phyloP scores from a whole-genome alignment of 2,888 invertebrate genomes.

The Tinea pellionella region DNA sequence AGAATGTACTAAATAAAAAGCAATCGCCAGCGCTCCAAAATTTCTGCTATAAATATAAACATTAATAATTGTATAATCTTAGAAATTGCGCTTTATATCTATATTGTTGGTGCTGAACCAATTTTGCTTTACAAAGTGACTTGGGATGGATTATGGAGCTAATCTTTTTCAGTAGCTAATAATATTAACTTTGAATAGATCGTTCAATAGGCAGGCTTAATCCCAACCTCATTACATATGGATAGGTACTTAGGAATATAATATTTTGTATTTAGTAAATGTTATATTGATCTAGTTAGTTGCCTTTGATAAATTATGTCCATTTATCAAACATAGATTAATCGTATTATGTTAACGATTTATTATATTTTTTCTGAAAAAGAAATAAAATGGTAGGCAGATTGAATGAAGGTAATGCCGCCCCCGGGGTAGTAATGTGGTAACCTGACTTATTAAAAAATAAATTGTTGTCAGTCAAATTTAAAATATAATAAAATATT shows the following conservation, averaged over 20 bases:
- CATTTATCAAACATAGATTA: background rate
- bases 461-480: too few species aligned
- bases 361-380: too few species aligned
- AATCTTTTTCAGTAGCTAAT: conserved; percentile 3
- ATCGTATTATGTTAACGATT: too few species aligned
- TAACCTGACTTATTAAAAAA: too few species aligned
- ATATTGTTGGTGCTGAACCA: background rate
- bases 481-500: too few species aligned
- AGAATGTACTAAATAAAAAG: too few species aligned
- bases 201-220: background rate
- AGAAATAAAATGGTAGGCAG: too few species aligned
- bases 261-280: background rate
- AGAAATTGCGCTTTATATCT: background rate
- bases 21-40: too few species aligned
- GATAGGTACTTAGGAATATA: background rate
- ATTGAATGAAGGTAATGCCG: too few species aligned
- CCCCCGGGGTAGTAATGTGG: too few species aligned
- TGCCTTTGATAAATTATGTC: background rate
- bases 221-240: background rate
- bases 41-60: too few species aligned
- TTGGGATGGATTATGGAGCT: background rate
- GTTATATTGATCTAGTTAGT: background rate
- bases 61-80: too few species aligned
- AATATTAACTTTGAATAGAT: background rate
- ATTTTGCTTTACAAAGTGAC: background rate